phyloP scores from a whole-genome alignment of 1,140 invertebrate genomes.

The Andrena cerasifolii region DNA sequence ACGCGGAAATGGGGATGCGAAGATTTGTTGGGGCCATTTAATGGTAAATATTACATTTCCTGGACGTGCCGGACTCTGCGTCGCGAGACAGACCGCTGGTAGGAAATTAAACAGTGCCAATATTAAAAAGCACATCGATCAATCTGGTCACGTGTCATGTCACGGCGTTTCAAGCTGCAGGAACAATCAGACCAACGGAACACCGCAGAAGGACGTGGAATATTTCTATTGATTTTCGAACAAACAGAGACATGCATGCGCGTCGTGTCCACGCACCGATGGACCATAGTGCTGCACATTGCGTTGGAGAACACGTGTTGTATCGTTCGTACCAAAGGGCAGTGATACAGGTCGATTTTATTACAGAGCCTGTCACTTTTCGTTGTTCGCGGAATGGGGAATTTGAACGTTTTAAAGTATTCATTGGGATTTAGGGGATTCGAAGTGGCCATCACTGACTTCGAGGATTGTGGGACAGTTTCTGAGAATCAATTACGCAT shows the following conservation, averaged over 20 bases:
- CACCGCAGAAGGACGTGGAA: constrained; percentile 2
- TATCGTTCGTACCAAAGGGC: too few species aligned
- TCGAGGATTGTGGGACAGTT: too few species aligned
- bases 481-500: too few species aligned
- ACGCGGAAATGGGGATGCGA: not conserved
- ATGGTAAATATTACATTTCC: constrained; percentile 18
- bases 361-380: too few species aligned
- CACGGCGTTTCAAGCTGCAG: not conserved
- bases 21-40: not conserved
- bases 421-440: too few species aligned
- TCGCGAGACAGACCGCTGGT: not conserved
- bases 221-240: constrained; percentile 26
- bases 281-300: not conserved
- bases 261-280: constrained; percentile 2
- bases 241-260: constrained; percentile 12
- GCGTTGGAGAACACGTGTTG: too few species aligned
- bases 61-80: not conserved
- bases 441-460: too few species aligned
- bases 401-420: too few species aligned
- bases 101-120: constrained; percentile 27
- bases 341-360: too few species aligned
- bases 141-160: constrained; percentile 3
- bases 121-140: constrained; percentile 22
- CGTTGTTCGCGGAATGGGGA: too few species aligned
- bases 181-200: constrained; percentile 23